Evolutionary conservation across 2,113 vertebrate genomes (phyloP), one percentile per base, ranked within the genome.

Genomic region (Rhagologus leucostigma): DNA sequence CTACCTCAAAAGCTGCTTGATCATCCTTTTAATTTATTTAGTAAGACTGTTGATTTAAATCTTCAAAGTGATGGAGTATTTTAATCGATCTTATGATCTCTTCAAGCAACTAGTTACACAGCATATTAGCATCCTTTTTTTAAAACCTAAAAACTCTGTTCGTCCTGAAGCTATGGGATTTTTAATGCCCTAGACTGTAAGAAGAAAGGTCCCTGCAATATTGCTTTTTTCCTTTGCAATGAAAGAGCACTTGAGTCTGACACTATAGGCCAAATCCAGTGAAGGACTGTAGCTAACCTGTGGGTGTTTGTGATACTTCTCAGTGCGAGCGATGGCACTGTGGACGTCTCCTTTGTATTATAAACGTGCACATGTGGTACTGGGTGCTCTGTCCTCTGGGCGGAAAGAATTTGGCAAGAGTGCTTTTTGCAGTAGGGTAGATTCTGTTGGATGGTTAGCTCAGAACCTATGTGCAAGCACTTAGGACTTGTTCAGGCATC

Each of bases 21-120:
- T 89, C 41, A 23, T 87, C 52, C 35, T 64, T 90, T 92, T 44
- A 73, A 73, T 44, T 24, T 84, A 23, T 85, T 77, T 74, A 65
- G 49, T 57, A 77, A 87, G 75, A 55, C 30, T 92, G 35, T 84
- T 90, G 59, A 87, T 83, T 83, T 79, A 83, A 84, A 95, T 18
- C 67, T 52, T 87, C 0, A 0, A 89, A 91, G 57, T 89, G 53
- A 65, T 2, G 1, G 26, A 71, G 7, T 93, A 53, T 79, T 89
- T 95, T 46, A 60, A 82, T 67, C 7, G 11, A 46, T 65, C 37
- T 84, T 87, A n/a, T 9, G 24, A 75, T 78, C 57, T 87, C 35
- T 89, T 89, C 41, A 69, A 53, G 57, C 75, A 81, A 37, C 32
- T 76, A 79, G 32, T 82, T 69, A 65, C 27, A 62, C 11, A 67